Evolutionary conservation across 2,797 vertebrate genomes (phyloP).

Genomic region (Gila robusta): DNA sequence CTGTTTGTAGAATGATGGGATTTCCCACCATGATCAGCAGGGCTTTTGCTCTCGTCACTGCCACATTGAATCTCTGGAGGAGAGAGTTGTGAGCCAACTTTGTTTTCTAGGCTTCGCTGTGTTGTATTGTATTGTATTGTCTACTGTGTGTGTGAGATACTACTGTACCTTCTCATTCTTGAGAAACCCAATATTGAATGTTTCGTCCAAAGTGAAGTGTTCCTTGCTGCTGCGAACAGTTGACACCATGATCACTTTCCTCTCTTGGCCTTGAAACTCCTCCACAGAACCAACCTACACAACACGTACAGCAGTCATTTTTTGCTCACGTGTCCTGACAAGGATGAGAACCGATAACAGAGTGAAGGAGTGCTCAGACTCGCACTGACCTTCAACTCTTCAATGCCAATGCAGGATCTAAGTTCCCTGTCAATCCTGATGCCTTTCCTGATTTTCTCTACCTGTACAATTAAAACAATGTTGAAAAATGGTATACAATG

Average conservation of each 20-base stretch:
- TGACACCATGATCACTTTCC: slow-evolving; percentile 88
- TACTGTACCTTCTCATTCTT: slow-evolving; percentile 88
- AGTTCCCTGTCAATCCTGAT: slow-evolving; percentile 76
- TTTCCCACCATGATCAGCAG: slow-evolving; percentile 93
- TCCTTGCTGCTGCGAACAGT: slow-evolving; percentile 85
- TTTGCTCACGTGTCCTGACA: background rate
- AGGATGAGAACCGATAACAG: background rate
- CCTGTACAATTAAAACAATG: slow-evolving; percentile 73
- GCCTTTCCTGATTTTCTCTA: slow-evolving; percentile 88
- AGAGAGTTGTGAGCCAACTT: background rate
- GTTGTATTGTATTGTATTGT: background rate
- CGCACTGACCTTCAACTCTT: slow-evolving; percentile 81
- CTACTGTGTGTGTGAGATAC: background rate
- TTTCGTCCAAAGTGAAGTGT: slow-evolving; percentile 75
- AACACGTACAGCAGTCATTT: slow-evolving; percentile 12
- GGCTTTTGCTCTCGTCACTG: slow-evolving; percentile 91
- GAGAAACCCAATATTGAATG: slow-evolving; percentile 90
- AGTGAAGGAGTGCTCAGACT: background rate
- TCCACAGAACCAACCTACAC: slow-evolving; percentile 93
- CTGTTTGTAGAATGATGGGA: slow-evolving; percentile 82
- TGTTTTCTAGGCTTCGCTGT: background rate
- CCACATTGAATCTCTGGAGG: slow-evolving; percentile 91
- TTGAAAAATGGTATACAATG: background rate
- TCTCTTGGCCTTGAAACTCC: slow-evolving; percentile 95
- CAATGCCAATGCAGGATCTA: slow-evolving; percentile 68